Evolutionary conservation across 2,113 vertebrate genomes (phyloP).

Genomic region (Periophthalmodon schlosseri): DNA sequence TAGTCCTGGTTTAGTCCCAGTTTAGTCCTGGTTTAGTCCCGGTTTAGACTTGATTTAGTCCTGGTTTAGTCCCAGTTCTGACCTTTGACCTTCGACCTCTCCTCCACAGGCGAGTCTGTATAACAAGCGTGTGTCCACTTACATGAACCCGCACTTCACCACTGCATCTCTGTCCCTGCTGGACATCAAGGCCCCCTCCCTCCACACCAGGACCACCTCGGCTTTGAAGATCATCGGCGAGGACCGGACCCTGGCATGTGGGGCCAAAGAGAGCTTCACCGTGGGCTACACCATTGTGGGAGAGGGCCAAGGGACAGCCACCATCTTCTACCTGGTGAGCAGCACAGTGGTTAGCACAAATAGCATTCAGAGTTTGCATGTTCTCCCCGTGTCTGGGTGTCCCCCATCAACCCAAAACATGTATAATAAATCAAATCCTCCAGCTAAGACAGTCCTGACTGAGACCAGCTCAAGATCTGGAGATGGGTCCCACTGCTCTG

Average conservation of each 20-base stretch:
- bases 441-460: too few species aligned
- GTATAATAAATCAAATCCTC: too few species aligned
- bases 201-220: constrained; percentile 46
- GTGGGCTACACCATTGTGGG: constrained; percentile 61
- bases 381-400: too few species aligned
- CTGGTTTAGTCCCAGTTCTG: too few species aligned
- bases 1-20: too few species aligned
- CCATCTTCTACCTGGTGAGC: constrained; percentile 71
- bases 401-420: too few species aligned
- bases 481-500: too few species aligned
- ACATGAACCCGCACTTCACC: constrained; percentile 1
- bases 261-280: constrained; percentile 28
- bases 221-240: constrained; percentile 48
- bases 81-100: neutral
- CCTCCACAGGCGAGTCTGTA: constrained; percentile 37
- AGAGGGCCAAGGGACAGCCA: constrained; percentile 43
- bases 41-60: too few species aligned
- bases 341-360: too few species aligned
- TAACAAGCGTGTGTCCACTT: rapidly evolving
- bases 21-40: too few species aligned
- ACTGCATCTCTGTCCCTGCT: neutral
- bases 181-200: neutral
- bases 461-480: too few species aligned
- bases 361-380: too few species aligned
- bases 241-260: constrained; percentile 50